Evolutionary conservation across 2,888 invertebrate genomes (phyloP), one percentile per base, ranked within the genome.

Genomic region (Eilema caniola): DNA sequence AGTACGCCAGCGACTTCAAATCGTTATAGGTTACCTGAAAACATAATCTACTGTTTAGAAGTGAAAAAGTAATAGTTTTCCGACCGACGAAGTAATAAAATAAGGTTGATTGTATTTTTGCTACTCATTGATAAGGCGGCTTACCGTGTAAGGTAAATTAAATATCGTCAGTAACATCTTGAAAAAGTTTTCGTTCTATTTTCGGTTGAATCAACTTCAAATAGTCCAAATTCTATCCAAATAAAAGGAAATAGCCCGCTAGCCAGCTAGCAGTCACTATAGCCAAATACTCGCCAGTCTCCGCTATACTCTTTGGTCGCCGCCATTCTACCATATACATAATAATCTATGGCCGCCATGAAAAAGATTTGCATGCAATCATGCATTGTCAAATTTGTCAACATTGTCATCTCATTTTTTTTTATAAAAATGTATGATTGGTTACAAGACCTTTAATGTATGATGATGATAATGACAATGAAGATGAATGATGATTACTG

Each of bases 1-100:
- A 63, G n/a, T 77, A 68, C 62, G 90, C 79, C 24, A 90, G 66
- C 3, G 73, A 31, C 67, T 88, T 89, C 3, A 90, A 74, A 56
- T 89, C 88, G 2, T n/a, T 7, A 61, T 86, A 89, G n/a, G 33
- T 66, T 53, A 69, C 63, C 72, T 72, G 24, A 10, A 31, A 59
- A 56, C 3, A 4, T 20, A 47, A 16, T 41, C 20, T 5, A 47
- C 4, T 20, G 28, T 23, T 37, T 5, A 16, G 16, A 11, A 31
- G 23, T 33, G 10, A 4, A 11, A 61, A 47, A 65, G n/a, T 31
- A 65, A 31, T 14, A 65, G 25, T 33, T 12, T 64, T 28, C 5
- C 25, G n/a, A n/a, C 3, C 31, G 23, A n/a, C 28, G 37, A 25
- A 4, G 11, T 12, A 28, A 57, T 4, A 14, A 16, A 23, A 20